Evolutionary conservation across 2,797 vertebrate species (phyloP).

Genomic region (Orestias chungarensis): DNA sequence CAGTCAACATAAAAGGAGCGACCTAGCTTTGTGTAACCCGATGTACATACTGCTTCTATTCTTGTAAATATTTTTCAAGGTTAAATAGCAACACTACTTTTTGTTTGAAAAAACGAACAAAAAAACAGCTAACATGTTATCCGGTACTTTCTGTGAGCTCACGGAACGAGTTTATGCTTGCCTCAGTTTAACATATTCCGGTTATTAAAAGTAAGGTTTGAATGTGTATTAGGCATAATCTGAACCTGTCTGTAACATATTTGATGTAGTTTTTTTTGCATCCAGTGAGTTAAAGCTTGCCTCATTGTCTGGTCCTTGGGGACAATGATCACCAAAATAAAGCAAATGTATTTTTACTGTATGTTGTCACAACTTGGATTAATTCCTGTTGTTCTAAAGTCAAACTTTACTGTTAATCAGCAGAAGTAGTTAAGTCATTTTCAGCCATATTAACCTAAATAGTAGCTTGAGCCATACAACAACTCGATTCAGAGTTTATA

Average conservation of each 20-base stretch:
- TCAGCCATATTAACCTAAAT: neutral
- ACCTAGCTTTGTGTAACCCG: conserved; percentile 27
- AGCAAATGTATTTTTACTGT: conserved; percentile 72
- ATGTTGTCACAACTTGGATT: conserved; percentile 27
- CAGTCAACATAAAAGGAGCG: conserved; percentile 17
- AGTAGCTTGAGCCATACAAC: neutral
- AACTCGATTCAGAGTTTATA: conserved; percentile 25
- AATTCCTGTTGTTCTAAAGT: neutral
- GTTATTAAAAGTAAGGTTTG: neutral
- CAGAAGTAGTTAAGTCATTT: neutral
- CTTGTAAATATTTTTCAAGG: conserved; percentile 63
- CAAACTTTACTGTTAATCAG: neutral
- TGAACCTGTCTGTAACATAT: conserved; percentile 11
- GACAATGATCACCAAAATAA: conserved; percentile 63
- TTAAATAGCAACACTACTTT: conserved; percentile 33
- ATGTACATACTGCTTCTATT: conserved; percentile 44
- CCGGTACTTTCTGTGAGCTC: conserved; percentile 2
- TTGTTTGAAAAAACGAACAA: no score
- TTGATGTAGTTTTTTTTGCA: conserved; percentile 3
- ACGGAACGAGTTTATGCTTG: conserved; percentile 33
- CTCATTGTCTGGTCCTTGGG: conserved; percentile 30
- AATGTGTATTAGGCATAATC: conserved; percentile 33
- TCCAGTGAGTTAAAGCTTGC: conserved; percentile 43
- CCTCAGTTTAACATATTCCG: conserved; percentile 27
- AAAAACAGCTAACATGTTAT: no score